phyloP scores from a whole-genome alignment of 2,113 vertebrate species.

The Chaenogobius annularis region DNA sequence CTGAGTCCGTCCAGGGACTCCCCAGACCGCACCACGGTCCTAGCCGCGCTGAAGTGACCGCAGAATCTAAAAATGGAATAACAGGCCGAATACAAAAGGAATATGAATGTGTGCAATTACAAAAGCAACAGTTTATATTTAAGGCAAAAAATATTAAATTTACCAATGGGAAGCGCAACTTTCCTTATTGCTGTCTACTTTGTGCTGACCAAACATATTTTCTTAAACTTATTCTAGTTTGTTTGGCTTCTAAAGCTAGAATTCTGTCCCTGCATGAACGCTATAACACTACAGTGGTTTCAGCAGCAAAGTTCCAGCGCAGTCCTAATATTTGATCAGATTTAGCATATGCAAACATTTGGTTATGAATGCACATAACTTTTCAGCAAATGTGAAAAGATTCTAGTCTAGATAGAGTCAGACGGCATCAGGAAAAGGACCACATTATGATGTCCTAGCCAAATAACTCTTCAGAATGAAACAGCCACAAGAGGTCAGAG shows the following conservation, averaged over 20 bases:
- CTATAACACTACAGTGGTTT: constrained; percentile 22
- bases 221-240: not conserved
- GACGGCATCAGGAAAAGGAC: not conserved
- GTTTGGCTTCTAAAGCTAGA: constrained; percentile 38
- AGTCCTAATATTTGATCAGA: constrained; percentile 54
- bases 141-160: too few species aligned
- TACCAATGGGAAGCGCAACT: too few species aligned
- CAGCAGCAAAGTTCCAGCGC: constrained; percentile 29
- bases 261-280: constrained; percentile 19
- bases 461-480: too few species aligned
- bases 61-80: too few species aligned
- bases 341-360: constrained; percentile 23
- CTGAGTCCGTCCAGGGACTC: too few species aligned
- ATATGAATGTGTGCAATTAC: too few species aligned
- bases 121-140: too few species aligned
- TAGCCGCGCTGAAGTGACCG: too few species aligned
- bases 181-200: not conserved
- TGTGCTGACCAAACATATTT: not conserved
- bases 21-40: too few species aligned
- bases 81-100: too few species aligned
- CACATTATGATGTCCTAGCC: not conserved
- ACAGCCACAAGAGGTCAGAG: not conserved
- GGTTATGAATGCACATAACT: constrained; percentile 6
- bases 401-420: not conserved
- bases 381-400: not conserved